Evolutionary conservation across 2,113 vertebrate genomes (phyloP).

Genomic region (Collichthys lucidus): DNA sequence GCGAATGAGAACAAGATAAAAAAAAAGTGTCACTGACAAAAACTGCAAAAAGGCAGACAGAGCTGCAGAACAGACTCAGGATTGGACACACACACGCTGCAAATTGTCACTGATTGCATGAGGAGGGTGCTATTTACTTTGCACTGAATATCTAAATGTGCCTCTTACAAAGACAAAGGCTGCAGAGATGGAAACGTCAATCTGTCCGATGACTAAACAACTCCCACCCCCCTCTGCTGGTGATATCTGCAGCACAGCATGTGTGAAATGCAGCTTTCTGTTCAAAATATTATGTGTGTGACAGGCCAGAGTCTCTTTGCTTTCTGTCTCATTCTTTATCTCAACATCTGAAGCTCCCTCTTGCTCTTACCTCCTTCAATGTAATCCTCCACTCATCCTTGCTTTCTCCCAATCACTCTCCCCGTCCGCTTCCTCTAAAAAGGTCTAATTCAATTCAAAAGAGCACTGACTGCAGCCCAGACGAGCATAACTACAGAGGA

Average conservation of each 20-base stretch:
- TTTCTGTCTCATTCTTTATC: neutral
- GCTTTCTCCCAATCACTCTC: slow-evolving; percentile 7
- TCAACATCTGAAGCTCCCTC: neutral
- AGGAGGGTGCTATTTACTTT: slow-evolving; percentile 57
- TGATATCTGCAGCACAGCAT: slow-evolving; percentile 32
- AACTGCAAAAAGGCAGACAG: slow-evolving; percentile 30
- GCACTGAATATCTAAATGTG: slow-evolving; percentile 49
- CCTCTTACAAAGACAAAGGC: slow-evolving; percentile 50
- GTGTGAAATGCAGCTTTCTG: slow-evolving; percentile 26
- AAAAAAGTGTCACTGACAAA: slow-evolving; percentile 43
- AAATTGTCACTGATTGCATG: slow-evolving; percentile 59
- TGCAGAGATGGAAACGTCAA: slow-evolving; percentile 64
- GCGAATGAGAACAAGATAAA: slow-evolving; percentile 60
- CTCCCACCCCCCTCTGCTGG: slow-evolving; percentile 36
- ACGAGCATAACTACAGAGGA: slow-evolving; percentile 69
- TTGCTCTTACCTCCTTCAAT: neutral
- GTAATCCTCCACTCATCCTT: slow-evolving; percentile 25
- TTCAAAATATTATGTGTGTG: slow-evolving; percentile 15
- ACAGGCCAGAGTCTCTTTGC: neutral
- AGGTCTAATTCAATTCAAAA: slow-evolving; percentile 54
- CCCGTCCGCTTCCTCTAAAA: slow-evolving; percentile 6
- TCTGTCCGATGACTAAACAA: slow-evolving; percentile 51
- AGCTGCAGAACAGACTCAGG: slow-evolving; percentile 32
- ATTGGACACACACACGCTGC: slow-evolving; percentile 42
- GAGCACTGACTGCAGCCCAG: slow-evolving; percentile 18